A percentile compares a stretch with the other conserved stretches of the same genome.
These are phyloP conservation scores for Psix sp. DNA, from an alignment of 1,140 invertebrate genomes.

Conservation along the genomic window DNA sequence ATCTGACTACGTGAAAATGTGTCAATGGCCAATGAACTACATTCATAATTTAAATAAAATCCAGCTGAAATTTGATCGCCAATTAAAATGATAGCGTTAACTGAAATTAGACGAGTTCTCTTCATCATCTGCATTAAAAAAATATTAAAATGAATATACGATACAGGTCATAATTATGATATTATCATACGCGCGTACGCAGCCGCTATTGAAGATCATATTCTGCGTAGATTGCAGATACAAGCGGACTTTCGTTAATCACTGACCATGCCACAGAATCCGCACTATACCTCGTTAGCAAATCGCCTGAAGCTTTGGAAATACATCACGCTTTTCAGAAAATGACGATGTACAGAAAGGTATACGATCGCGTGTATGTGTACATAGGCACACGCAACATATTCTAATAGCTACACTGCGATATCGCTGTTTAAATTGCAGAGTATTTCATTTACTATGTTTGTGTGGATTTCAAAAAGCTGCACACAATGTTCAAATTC, in stretches of 20 bases:
- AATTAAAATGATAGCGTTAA: too few species aligned
- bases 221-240: slow-evolving; percentile 61
- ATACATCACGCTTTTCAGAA: slow-evolving; percentile 59
- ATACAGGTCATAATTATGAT: slow-evolving; percentile 39
- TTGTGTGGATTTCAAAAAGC: slow-evolving; percentile 18
- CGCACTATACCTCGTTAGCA: slow-evolving; percentile 64
- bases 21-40: too few species aligned
- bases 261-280: slow-evolving; percentile 58
- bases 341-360: slow-evolving; percentile 41
- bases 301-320: slow-evolving; percentile 58
- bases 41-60: too few species aligned
- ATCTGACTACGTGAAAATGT: too few species aligned
- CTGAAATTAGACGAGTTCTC: too few species aligned
- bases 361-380: slow-evolving; percentile 24
- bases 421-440: slow-evolving; percentile 40
- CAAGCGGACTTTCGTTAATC: slow-evolving; percentile 63
- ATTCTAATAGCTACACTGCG: slow-evolving; percentile 23
- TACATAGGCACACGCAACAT: slow-evolving; percentile 35
- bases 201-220: slow-evolving; percentile 58
- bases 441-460: slow-evolving; percentile 29
- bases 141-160: slow-evolving; percentile 5
- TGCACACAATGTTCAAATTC: not conserved
- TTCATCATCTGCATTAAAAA: slow-evolving; percentile 1
- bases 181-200: slow-evolving; percentile 38
- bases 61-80: too few species aligned